Base-by-base conservation (phyloP, 2,797 vertebrate genomes). In the Enteromius fasciolatus region DNA sequence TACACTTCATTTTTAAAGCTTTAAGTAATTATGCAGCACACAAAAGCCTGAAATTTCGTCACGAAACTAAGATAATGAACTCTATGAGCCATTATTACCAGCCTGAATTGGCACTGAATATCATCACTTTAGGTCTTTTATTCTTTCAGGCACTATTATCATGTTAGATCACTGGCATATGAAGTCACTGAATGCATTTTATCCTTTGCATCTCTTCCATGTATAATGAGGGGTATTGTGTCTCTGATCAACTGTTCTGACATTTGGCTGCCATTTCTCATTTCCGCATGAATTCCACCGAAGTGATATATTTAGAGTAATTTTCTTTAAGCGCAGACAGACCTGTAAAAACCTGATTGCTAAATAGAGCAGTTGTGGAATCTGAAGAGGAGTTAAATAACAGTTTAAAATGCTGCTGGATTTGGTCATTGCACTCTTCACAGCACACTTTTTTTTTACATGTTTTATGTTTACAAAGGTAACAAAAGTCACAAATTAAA, bases 211-310 rank as follows among this genome's bases (percentile, higher is more conserved):
- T 67, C 52, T 12, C 52, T 36, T 46, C 50, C 83, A 67, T 69
- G 48, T 46, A 59, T 76, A 75, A 84, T 84, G 50, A 84, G 33
- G 39, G 77, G 50, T 68, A 84, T 80, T 80, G 61, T 82, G 48
- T 52, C n/a, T 57, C 59, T 82, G 9, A 66, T 75, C 50, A 33
- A 52, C 48, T 80, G 59, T 25, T 68, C 69, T 84, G 83, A 73
- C 77, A 80, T 74, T 48, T 67, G 69, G n/a, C 61, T 74, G 69
- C 28, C 61, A 68, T 80, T 80, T 59, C 18, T 12, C 59, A 44
- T 70, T 41, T 36, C 23, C 18, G 50, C 66, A 69, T 76, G 54
- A 20, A 61, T 69, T 74, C 69, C 44, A 39, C 70, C 0, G 5
- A 39, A 81, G 59, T 36, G 25, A 46, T 39, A 7, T 63, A 72